Evolutionary conservation across 2,797 vertebrate genomes (phyloP).

Genomic region (Chaetodon trifasciatus): DNA sequence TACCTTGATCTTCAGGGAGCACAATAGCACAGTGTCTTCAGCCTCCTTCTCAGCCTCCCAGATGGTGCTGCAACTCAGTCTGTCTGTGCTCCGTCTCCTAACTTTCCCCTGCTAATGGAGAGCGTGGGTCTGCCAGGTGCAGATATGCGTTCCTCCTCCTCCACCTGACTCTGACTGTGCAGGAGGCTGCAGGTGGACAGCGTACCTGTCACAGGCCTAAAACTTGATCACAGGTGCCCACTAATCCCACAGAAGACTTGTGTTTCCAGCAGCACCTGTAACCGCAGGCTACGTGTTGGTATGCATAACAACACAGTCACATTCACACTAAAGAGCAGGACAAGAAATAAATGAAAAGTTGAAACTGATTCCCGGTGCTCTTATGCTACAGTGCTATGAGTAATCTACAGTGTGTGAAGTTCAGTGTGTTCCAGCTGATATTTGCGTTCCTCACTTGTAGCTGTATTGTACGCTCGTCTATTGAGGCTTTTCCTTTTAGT

Average conservation of each 20-base stretch:
- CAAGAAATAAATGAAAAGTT: neutral
- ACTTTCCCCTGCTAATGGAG: constrained; percentile 1
- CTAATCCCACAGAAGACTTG: constrained; percentile 4
- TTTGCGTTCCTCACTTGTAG: neutral
- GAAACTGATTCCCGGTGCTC: neutral
- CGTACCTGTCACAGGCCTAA: constrained; percentile 22
- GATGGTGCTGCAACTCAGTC: constrained; percentile 30
- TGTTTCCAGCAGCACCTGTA: constrained; percentile 27
- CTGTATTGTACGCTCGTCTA: neutral
- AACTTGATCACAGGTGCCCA: constrained; percentile 37
- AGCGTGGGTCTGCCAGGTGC: constrained; percentile 24
- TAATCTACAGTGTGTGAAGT: neutral
- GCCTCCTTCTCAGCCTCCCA: constrained; percentile 46
- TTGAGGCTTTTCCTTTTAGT: neutral
- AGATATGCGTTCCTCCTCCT: neutral
- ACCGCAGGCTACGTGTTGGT: neutral
- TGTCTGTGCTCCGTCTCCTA: neutral
- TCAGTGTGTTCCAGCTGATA: neutral
- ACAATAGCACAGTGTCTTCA: constrained; percentile 23
- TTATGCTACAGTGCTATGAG: neutral
- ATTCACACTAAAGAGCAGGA: neutral
- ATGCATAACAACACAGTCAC: neutral
- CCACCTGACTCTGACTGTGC: constrained; percentile 27
- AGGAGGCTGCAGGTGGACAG: constrained; percentile 35
- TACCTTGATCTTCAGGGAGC: neutral